Conservation (phyloP, 2,888 invertebrate species). For the Metalampra italica region DNA sequence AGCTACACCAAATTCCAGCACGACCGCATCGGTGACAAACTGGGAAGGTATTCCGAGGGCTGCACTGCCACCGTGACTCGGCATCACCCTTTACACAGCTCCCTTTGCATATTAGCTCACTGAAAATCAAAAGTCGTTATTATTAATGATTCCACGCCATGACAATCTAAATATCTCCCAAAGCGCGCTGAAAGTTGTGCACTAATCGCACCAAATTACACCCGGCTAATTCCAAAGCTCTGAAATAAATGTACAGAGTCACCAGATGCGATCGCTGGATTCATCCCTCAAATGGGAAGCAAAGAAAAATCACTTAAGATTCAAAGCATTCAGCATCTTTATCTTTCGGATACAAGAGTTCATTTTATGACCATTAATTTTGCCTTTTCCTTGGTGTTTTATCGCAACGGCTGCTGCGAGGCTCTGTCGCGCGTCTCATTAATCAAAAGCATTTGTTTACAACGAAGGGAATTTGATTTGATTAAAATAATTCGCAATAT, state of each 20-base stretch:
- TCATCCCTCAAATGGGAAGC: constrained; percentile 65
- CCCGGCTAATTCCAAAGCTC: constrained; percentile 45
- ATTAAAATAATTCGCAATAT: constrained; percentile 80
- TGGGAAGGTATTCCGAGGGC: constrained; percentile 69
- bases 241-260: constrained; percentile 63
- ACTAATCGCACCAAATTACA: constrained; percentile 60
- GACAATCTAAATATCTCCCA: constrained; percentile 74
- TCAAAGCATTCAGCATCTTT: constrained; percentile 74
- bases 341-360: constrained; percentile 76
- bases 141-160: constrained; percentile 73
- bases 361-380: constrained; percentile 79
- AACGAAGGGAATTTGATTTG: constrained; percentile 79
- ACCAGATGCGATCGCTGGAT: constrained; percentile 67
- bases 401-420: constrained; percentile 73
- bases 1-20: constrained; percentile 73
- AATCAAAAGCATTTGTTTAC: constrained; percentile 80
- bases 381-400: constrained; percentile 75
- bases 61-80: constrained; percentile 55
- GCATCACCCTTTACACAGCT: constrained; percentile 62
- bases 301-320: constrained; percentile 75
- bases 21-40: constrained; percentile 73
- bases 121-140: constrained; percentile 76
- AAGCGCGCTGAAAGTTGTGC: constrained; percentile 51
- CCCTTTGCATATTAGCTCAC: constrained; percentile 73
- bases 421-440: constrained; percentile 78